These are phyloP conservation scores for Trachelus tabidus DNA, from an alignment of 2,888 invertebrate species.

Conservation along the genomic window DNA sequence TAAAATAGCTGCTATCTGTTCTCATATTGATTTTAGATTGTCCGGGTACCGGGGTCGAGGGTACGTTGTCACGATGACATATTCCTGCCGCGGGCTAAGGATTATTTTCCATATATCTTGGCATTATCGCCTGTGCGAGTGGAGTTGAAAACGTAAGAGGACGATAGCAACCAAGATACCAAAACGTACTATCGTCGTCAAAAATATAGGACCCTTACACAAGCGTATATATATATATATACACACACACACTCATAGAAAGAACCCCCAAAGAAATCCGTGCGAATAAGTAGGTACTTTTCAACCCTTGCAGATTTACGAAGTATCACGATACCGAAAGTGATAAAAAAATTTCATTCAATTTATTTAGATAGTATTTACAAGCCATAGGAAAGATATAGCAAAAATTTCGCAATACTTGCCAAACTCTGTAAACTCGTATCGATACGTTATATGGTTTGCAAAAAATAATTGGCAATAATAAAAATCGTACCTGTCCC, in stretches of 20 bases:
- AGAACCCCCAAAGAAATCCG: conserved; percentile 4
- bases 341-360: background rate
- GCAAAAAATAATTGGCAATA: too few relatives aligned
- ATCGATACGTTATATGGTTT: background rate
- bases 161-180: background rate
- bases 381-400: background rate
- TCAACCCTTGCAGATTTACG: background rate
- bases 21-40: conserved; percentile 33
- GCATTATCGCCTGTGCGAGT: conserved; percentile 5
- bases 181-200: background rate
- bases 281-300: background rate
- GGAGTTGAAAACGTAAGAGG: background rate
- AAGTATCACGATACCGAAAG: background rate
- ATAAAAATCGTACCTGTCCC: too few relatives aligned
- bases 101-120: conserved; percentile 29
- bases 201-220: background rate
- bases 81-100: conserved; percentile 24
- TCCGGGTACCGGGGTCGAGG: conserved; percentile 4
- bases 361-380: background rate
- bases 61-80: conserved; percentile 27
- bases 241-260: background rate
- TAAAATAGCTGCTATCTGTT: conserved; percentile 28
- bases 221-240: too few relatives aligned
- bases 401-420: background rate
- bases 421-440: background rate